A percentile compares a stretch with the other conserved stretches of the same genome.
phyloP scores from a whole-genome alignment of 1,140 invertebrate genomes.

The Zaprionus tsacasi region DNA sequence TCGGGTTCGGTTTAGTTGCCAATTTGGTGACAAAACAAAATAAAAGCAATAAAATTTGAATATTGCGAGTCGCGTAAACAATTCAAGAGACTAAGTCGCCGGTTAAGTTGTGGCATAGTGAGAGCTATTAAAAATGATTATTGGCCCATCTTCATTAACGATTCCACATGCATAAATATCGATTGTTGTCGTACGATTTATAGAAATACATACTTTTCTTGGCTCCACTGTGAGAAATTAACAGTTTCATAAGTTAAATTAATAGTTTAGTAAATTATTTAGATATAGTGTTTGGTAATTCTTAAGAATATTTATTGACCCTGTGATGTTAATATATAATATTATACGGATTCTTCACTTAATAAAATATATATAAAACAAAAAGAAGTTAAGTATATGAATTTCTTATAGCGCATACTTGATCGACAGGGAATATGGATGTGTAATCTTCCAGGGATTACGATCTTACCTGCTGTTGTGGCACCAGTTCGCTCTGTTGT shows the following conservation, averaged over 20 bases:
- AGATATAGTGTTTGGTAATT: too few relatives aligned
- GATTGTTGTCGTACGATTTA: conserved; percentile 42
- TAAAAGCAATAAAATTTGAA: conserved; percentile 76
- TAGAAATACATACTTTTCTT: conserved; percentile 59
- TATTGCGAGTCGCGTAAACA: conserved; percentile 52
- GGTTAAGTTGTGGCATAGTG: conserved; percentile 58
- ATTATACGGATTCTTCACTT: too few relatives aligned
- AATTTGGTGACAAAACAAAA: conserved; percentile 75
- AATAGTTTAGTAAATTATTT: too few relatives aligned
- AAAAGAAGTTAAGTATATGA: too few relatives aligned
- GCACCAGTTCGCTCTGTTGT: conserved; percentile 29
- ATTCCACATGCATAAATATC: conserved; percentile 73
- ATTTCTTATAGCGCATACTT: too few relatives aligned
- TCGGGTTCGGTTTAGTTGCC: conserved; percentile 67
- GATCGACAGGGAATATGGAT: too few relatives aligned
- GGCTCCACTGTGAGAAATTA: too few relatives aligned
- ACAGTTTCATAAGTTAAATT: too few relatives aligned
- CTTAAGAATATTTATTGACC: too few relatives aligned
- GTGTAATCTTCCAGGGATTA: too few relatives aligned
- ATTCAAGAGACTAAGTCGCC: conserved; percentile 2
- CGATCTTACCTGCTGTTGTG: conserved; percentile 41
- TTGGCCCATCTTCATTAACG: conserved; percentile 71
- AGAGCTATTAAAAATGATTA: conserved; percentile 78
- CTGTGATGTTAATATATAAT: too few relatives aligned
- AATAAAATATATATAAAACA: too few relatives aligned